A percentile compares a stretch with the other conserved stretches of the same genome.
Evolutionary conservation across 2,113 vertebrate species (phyloP).

Genomic region (Macrotis lagotis): DNA sequence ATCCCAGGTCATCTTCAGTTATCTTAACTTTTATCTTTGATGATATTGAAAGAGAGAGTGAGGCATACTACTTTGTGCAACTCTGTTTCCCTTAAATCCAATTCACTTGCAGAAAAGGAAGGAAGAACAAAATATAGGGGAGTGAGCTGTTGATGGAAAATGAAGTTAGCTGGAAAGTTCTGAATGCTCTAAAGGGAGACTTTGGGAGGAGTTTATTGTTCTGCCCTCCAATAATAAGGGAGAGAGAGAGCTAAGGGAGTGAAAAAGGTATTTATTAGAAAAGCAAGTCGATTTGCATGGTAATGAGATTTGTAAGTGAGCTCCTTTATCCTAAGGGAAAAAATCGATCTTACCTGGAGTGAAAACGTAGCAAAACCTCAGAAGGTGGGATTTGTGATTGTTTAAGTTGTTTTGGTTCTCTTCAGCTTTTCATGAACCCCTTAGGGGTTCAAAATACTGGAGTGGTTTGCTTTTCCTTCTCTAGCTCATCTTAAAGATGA

Average conservation of each 20-base stretch:
- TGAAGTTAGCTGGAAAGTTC: neutral
- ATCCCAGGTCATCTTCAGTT: neutral
- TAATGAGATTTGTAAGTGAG: neutral
- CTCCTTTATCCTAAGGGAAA: neutral
- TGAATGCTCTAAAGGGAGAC: neutral
- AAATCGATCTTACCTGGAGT: neutral
- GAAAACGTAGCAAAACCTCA: neutral
- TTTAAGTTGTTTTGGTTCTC: neutral
- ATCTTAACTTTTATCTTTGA: neutral
- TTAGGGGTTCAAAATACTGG: neutral
- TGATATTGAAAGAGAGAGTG: neutral
- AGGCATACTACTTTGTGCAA: neutral
- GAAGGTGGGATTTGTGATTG: neutral
- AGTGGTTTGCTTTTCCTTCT: neutral
- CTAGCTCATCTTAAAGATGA: neutral
- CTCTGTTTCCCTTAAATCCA: neutral
- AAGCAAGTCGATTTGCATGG: neutral
- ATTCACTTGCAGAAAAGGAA: neutral
- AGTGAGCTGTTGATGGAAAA: neutral
- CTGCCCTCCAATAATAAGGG: neutral
- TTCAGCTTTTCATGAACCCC: neutral
- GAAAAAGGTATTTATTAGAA: neutral
- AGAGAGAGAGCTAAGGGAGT: neutral
- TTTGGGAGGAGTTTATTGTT: neutral
- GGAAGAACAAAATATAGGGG: neutral